A percentile compares a stretch with the other conserved stretches of the same genome.
Conservation (phyloP, 2,888 invertebrate genomes). For the Palloptera scutellata region DNA sequence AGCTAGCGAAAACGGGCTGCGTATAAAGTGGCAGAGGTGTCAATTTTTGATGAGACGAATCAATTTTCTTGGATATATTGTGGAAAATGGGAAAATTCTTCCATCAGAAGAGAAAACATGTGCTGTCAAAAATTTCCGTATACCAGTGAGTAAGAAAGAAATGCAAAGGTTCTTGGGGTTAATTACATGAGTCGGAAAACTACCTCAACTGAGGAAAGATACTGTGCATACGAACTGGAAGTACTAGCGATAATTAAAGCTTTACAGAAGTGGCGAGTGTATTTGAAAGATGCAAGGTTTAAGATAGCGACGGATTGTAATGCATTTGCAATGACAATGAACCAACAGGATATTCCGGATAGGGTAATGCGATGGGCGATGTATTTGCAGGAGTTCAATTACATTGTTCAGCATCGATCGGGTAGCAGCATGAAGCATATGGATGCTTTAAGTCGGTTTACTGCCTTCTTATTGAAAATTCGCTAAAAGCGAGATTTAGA, state of each 20-base stretch:
- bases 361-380: slow-evolving; percentile 1
- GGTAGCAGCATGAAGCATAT: slow-evolving; percentile 24
- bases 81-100: slow-evolving; percentile 33
- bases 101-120: slow-evolving; percentile 28
- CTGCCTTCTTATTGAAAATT: slow-evolving; percentile 22
- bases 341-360: slow-evolving; percentile 1
- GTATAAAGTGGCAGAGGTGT: slow-evolving; percentile 34
- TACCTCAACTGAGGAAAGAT: slow-evolving; percentile 32
- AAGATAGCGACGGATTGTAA: neutral
- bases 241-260: slow-evolving; percentile 35
- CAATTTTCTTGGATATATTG: slow-evolving; percentile 35
- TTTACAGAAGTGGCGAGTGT: slow-evolving; percentile 40
- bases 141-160: slow-evolving; percentile 31
- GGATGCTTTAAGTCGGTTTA: slow-evolving; percentile 25
- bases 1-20: slow-evolving; percentile 21
- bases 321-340: slow-evolving; percentile 1
- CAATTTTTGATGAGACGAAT: slow-evolving; percentile 29
- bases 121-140: slow-evolving; percentile 31
- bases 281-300: too few species aligned
- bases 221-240: slow-evolving; percentile 43
- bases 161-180: slow-evolving; percentile 37
- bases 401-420: neutral
- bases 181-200: slow-evolving; percentile 32
- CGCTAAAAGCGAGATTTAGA: slow-evolving; percentile 19
- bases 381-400: neutral